Conservation (phyloP, 2,888 invertebrate species). For the Crocallis elinguaria region DNA sequence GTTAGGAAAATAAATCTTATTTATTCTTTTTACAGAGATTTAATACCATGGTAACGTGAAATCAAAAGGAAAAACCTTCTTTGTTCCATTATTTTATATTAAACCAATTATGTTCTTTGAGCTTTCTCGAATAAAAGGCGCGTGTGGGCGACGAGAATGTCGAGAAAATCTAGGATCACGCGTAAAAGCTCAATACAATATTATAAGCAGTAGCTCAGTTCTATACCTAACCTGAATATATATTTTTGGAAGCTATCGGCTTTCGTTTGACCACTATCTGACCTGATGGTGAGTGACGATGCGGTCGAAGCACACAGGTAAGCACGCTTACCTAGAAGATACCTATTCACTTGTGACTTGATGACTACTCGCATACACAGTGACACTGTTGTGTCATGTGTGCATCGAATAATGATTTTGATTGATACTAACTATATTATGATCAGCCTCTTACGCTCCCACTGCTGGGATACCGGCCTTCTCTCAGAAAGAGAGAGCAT, state of each 20-base stretch:
- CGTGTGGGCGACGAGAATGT: slow-evolving; percentile 47
- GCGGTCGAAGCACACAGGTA: too few relatives aligned
- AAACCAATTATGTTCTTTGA: slow-evolving; percentile 30
- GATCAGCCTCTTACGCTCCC: too few relatives aligned
- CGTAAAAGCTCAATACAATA: slow-evolving; percentile 3
- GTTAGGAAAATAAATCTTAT: neutral
- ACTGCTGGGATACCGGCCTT: too few relatives aligned
- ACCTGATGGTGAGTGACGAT: too few relatives aligned
- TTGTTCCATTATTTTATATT: slow-evolving; percentile 22
- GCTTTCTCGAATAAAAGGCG: slow-evolving; percentile 23
- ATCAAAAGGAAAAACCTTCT: slow-evolving; percentile 13
- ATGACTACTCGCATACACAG: too few relatives aligned
- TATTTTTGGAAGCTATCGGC: neutral
- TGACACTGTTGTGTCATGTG: too few relatives aligned
- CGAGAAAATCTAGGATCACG: slow-evolving; percentile 45
- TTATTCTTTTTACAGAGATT: slow-evolving; percentile 3
- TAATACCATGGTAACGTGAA: slow-evolving; percentile 8
- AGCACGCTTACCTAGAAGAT: too few relatives aligned
- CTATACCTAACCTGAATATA: neutral
- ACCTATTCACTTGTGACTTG: too few relatives aligned
- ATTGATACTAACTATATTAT: too few relatives aligned
- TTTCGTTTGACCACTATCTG: too few relatives aligned
- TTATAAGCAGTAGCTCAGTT: slow-evolving; percentile 1
- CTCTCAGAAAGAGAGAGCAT: too few relatives aligned
- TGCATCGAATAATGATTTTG: too few relatives aligned